Evolutionary conservation across 2,797 vertebrate genomes (phyloP).

Genomic region (Brachymystax lenok): DNA sequence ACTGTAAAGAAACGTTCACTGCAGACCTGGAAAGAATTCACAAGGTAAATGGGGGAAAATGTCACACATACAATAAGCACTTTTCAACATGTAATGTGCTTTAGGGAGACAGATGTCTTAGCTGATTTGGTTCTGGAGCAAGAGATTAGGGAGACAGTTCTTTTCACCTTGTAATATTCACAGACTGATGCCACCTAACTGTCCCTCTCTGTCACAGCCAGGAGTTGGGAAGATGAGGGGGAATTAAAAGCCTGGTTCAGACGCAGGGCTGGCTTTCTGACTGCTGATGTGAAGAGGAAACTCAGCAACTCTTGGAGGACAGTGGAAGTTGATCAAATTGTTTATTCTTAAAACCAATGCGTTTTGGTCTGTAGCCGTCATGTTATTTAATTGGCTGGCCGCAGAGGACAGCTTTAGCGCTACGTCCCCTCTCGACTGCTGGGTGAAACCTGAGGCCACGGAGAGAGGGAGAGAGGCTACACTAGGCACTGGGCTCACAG

Average conservation of each 20-base stretch:
- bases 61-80: background rate
- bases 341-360: too few species aligned
- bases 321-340: background rate
- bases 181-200: background rate
- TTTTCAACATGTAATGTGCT: background rate
- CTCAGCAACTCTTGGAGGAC: background rate
- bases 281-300: background rate
- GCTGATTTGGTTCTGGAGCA: background rate
- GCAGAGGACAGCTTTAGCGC: constrained; percentile 49
- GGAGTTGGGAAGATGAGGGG: background rate
- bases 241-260: background rate
- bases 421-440: constrained; percentile 14
- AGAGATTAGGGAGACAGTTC: background rate
- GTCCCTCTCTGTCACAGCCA: background rate
- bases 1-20: background rate
- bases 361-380: background rate
- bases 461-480: background rate
- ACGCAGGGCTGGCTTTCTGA: background rate
- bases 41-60: background rate
- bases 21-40: background rate
- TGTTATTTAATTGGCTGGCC: background rate
- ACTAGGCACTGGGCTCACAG: background rate
- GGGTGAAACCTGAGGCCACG: constrained; percentile 54
- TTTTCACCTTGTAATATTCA: background rate
- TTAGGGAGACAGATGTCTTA: background rate